Evolutionary conservation across 2,888 invertebrate genomes (phyloP).

Genomic region (Diarsia brunnea): DNA sequence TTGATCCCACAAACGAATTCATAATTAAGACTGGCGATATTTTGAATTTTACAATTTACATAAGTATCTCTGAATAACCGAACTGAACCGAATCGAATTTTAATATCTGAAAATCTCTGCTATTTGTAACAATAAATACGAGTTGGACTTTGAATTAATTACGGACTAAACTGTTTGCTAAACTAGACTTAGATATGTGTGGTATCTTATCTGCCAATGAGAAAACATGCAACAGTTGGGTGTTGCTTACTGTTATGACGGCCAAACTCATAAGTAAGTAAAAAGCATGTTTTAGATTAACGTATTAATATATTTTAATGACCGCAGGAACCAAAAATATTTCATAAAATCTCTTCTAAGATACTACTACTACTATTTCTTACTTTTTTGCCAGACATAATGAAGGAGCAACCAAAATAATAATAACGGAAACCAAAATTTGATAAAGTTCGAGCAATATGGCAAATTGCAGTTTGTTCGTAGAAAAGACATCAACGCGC

Average conservation of each 20-base stretch:
- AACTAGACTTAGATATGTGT: neutral
- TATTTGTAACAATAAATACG: neutral
- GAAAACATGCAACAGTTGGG: neutral
- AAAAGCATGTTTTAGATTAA: neutral
- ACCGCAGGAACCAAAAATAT: neutral
- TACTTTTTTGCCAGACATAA: too few species aligned
- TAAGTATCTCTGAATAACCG: neutral
- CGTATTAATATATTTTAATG: neutral
- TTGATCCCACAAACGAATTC: neutral
- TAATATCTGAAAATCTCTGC: neutral
- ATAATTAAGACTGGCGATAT: neutral
- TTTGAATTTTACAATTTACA: neutral
- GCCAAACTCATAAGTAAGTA: neutral
- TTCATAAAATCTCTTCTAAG: neutral
- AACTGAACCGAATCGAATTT: neutral
- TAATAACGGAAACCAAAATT: neutral
- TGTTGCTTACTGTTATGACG: neutral
- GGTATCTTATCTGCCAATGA: neutral
- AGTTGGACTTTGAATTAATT: neutral
- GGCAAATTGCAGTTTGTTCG: slow-evolving; percentile 17
- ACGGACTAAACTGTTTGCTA: slow-evolving; percentile 2
- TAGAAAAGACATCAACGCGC: slow-evolving; percentile 70
- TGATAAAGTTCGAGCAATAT: neutral
- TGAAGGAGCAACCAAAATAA: neutral
- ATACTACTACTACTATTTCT: too few species aligned